Base-by-base conservation (phyloP, 35 echinoderm and acorn worm species). In the Hemicentrotus pulcherrimus region DNA sequence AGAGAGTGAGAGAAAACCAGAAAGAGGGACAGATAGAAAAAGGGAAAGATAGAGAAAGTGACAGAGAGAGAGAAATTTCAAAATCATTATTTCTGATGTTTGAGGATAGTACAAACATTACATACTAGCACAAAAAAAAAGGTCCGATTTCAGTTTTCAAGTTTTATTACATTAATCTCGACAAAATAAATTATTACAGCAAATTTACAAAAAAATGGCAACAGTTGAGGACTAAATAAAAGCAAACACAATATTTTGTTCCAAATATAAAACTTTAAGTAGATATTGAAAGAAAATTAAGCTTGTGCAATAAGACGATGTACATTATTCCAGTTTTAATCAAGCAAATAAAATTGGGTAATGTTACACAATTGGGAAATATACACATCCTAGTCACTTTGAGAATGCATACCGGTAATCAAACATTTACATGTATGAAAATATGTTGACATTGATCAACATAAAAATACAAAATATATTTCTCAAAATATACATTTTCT, bases 281-380 rank as follows among this genome's bases (percentile, higher is more conserved):
- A 55, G 50, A 9, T 11, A 15, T 55, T 55, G 50, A 55, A 55
- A 55, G 9, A 55, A 50, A 50, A 6, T 24, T 28, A 78, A 28
- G 28, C 19, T 28, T 78, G 19, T 78, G 28, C 65, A 78, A 78
- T 0, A 28, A 7, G 2, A 15, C 12, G 50, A 78, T 78, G 65
- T 78, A 78, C 65, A 78, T 78, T 78, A 78, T 78, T 78, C 65
- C 65, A 78, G 65, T 28, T 78, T n/a, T 22, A 78, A 78, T 78
- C 1, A 28, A 78, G 65, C 65, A 78, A 78, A 78, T 78, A 28
- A n/a, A 78, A n/a, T 7, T 0, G 3, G 28, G 16, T 4, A 18
- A 70, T 78, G n/a, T 78, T 28, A 41, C 24, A 78, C 9, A 78
- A 78, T n/a, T n/a, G n/a, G n/a, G n/a, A n/a, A n/a, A n/a, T n/a